Base-by-base conservation (phyloP, 2,888 invertebrate species). In the Diarsia mendica region DNA sequence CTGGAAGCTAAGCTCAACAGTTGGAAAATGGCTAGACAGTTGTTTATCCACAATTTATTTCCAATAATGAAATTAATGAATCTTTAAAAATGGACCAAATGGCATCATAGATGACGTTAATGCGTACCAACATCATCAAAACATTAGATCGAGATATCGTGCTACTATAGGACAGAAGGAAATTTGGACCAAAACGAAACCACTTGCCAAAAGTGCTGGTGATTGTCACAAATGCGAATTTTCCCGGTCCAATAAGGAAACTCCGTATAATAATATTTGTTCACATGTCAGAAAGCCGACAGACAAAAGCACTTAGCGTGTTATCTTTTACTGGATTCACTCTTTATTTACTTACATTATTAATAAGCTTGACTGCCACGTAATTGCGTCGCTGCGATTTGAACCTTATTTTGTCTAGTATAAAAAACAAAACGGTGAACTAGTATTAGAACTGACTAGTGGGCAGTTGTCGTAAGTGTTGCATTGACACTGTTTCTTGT, bases 231-330 rank as follows among this genome's bases (percentile, higher is more conserved):
- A 85, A 82, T 80, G 86, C 78, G 84, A 87, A 82, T 85, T 90
- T 87, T 82, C 79, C 82, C 83, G 80, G 66, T 83, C 82, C 78
- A 85, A 85, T 86, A 71, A 83, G 78, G 80, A 80, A 83, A 83
- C 68, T 72, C 66, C 79, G 76, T 72, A 77, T 73, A 87, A 87
- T 86, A 88, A 90, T 89, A 89, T 90, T 90, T 89, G 87, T 89
- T 87, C 86, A 85, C 80, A 82, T 85, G 84, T 86, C 82, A 84
- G 82, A 83, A 85, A 83, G 76, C 72, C 73, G 78, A 89, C 90
- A 86, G 81, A 88, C 87, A 87, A 89, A 86, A 83, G 80, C 88
- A 90, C 89, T 89, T 89, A 89, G 83, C 73, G 39, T 64, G 76
- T 79, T 80, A 79, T 73, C 79, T 81, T 87, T 82, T 64, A 72